These are phyloP conservation scores for Ailurus styani DNA, from an alignment of 2,113 vertebrate species.

Conservation along the genomic window DNA sequence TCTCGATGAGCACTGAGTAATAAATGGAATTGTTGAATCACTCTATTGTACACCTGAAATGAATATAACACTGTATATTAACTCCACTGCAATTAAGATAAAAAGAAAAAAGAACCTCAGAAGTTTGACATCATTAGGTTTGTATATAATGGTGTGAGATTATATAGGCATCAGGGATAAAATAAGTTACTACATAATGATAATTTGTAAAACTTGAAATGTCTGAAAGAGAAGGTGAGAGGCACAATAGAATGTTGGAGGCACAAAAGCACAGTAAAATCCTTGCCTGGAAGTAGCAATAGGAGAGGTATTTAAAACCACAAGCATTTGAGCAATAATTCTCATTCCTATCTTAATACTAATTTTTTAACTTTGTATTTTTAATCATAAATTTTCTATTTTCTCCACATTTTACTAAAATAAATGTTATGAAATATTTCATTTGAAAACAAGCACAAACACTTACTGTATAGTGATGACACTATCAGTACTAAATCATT, in stretches of 20 bases:
- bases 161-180: neutral
- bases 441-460: neutral
- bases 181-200: neutral
- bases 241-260: neutral
- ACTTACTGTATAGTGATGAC: neutral
- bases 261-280: neutral
- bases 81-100: neutral
- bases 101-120: neutral
- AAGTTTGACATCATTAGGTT: neutral
- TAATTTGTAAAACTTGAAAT: neutral
- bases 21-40: neutral
- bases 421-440: neutral
- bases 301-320: neutral
- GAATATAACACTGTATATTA: neutral
- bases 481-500: neutral
- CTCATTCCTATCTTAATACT: neutral
- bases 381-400: neutral
- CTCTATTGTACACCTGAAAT: neutral
- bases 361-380: neutral
- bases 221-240: neutral
- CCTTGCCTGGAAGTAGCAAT: neutral
- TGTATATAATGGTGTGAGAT: neutral
- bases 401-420: neutral
- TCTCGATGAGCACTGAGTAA: neutral
- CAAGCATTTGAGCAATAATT: neutral